These are phyloP conservation scores for Sycophila sp. DNA, from an alignment of 1,140 invertebrate genomes.

Conservation along the genomic window DNA sequence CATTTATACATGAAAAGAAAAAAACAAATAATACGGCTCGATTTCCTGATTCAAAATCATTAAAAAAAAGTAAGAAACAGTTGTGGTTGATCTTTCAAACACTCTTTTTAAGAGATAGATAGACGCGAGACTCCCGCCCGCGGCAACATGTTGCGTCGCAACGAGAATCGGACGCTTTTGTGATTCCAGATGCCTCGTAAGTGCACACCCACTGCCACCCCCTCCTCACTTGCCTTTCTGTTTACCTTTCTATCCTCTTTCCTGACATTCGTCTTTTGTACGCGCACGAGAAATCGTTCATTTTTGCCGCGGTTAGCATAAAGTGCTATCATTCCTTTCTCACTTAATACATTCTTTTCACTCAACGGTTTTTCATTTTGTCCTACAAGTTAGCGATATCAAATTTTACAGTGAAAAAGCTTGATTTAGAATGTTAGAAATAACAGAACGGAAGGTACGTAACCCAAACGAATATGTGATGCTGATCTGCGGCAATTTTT, in stretches of 20 bases:
- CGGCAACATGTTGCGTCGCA: slow-evolving; percentile 30
- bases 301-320: background rate
- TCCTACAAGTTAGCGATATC: slow-evolving; percentile 7
- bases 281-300: background rate
- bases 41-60: slow-evolving; percentile 23
- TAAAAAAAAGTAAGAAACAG: slow-evolving; percentile 11
- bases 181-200: slow-evolving; percentile 48
- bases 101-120: background rate
- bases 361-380: too few species aligned
- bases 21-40: slow-evolving; percentile 15
- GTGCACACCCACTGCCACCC: slow-evolving; percentile 58
- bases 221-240: slow-evolving; percentile 44
- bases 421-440: background rate
- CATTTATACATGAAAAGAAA: slow-evolving; percentile 1
- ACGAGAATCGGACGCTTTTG: slow-evolving; percentile 7
- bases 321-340: slow-evolving; percentile 42
- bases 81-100: background rate
- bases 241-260: slow-evolving; percentile 34
- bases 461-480: background rate
- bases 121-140: background rate
- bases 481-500: slow-evolving; percentile 3
- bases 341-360: too few species aligned
- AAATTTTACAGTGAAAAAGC: background rate
- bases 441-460: background rate
- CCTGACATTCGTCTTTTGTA: background rate